A percentile compares a stretch with the other conserved stretches of the same genome.
Evolutionary conservation across 2,888 invertebrate species (phyloP).

Genomic region (Sylvicola fuscatus): DNA sequence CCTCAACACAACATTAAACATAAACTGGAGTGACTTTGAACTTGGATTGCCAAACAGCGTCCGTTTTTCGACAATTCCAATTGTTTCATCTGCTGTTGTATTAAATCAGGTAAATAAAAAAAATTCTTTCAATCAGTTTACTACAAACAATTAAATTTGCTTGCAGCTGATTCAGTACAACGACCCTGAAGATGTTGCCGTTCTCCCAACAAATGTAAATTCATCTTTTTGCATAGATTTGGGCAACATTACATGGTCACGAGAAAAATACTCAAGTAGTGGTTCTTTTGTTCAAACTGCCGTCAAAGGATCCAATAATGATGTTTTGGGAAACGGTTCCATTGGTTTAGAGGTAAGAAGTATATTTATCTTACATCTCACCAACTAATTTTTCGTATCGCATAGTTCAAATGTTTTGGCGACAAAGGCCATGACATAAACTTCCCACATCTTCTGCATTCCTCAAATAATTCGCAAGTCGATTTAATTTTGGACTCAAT

Average conservation of each 20-base stretch:
- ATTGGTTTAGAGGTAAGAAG: neutral
- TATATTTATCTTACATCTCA: neutral
- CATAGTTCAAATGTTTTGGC: slow-evolving; percentile 34
- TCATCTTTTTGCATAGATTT: slow-evolving; percentile 20
- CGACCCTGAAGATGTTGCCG: slow-evolving; percentile 31
- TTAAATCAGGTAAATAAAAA: slow-evolving; percentile 32
- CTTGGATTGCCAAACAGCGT: slow-evolving; percentile 18
- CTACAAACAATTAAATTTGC: slow-evolving; percentile 3
- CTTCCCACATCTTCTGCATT: slow-evolving; percentile 42
- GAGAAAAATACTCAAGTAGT: slow-evolving; percentile 14
- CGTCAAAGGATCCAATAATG: slow-evolving; percentile 5
- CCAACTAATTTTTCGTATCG: slow-evolving; percentile 6
- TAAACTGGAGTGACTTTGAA: slow-evolving; percentile 29
- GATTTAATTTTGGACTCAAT: slow-evolving; percentile 37
- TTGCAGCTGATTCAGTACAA: slow-evolving; percentile 36
- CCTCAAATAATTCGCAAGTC: slow-evolving; percentile 40
- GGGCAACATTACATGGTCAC: slow-evolving; percentile 22
- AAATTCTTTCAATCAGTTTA: neutral
- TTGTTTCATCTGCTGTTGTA: slow-evolving; percentile 36
- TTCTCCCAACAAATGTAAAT: slow-evolving; percentile 14
- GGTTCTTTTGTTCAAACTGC: slow-evolving; percentile 19
- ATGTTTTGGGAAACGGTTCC: slow-evolving; percentile 1
- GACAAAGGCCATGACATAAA: slow-evolving; percentile 25
- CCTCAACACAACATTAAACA: slow-evolving; percentile 24
- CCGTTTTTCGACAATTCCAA: slow-evolving; percentile 25